Base-by-base conservation (phyloP, 2,888 invertebrate genomes). In the Rhogogaster chlorosoma region DNA sequence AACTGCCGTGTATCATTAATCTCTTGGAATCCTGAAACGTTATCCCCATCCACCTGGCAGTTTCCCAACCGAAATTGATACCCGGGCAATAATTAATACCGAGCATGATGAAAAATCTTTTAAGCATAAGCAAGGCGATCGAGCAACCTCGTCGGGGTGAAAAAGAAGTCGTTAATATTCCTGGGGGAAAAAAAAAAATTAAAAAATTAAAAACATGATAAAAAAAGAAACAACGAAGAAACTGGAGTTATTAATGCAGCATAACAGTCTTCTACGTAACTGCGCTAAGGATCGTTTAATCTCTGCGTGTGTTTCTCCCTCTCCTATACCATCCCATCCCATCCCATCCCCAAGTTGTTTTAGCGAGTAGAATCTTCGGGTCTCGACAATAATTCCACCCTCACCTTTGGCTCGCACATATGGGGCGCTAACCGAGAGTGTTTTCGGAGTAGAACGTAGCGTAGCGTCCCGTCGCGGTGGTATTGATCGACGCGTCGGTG, bases 401-500 rank as follows among this genome's bases (percentile, higher is more conserved):
- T 87, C 89, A 80, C 71, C 71, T 73, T 18, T 67, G 26, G 67
- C 73, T 45, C 86, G 86, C 86, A 85, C 86, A 86, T 64, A 53
- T 49, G 36, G 26, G 61, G 32, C 38, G 32, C 18, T 42, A 38
- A 83, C n/a, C 67, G 83, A 67, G 67, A 80, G 80, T 61, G 75
- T 49, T 49, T 49, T 89, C 89, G 90, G 89, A 71, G 84, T 64
- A 83, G 84, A 71, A 84, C 84, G 80, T 86, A 86, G 73, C 86
- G 86, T 86, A 86, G 86, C 86, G 85, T 86, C 85, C 49, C 86
- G 87, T 87, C 85, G 86, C 86, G 83, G 86, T 36, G 57, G 67
- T 91, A 93, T 93, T 93, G 93, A 93, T 93, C 93, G 91, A 85
- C 88, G 87, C 89, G 88, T 87, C 90, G 88, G 85, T 88, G 67